Evolutionary conservation across 2,113 vertebrate species (phyloP).

Genomic region (Psittacula cyanocephala): DNA sequence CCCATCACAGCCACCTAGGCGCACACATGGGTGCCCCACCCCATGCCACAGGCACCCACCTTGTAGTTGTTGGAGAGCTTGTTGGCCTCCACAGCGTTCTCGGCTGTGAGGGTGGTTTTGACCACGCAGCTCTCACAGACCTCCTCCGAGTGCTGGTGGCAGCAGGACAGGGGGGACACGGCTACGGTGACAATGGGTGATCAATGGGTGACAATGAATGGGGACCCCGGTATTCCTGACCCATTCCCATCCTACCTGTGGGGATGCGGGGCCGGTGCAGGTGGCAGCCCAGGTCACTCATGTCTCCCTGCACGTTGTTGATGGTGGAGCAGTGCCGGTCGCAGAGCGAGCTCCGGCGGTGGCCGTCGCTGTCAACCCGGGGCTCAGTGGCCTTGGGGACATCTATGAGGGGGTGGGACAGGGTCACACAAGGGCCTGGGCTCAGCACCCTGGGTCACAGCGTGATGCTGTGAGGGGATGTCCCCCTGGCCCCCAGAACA

Average conservation of each 20-base stretch:
- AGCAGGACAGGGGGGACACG: neutral
- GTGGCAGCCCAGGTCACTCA: slow-evolving; percentile 44
- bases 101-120: slow-evolving; percentile 79
- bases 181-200: neutral
- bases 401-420: neutral
- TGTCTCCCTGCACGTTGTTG: slow-evolving; percentile 40
- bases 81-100: slow-evolving; percentile 85
- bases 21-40: neutral
- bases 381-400: neutral
- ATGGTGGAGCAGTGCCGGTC: slow-evolving; percentile 53
- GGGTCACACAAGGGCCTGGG: fast-evolving
- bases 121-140: slow-evolving; percentile 73
- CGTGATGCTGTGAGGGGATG: fast-evolving
- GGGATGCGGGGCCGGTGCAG: slow-evolving; percentile 47
- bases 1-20: fast-evolving
- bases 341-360: slow-evolving; percentile 58
- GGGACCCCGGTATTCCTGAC: fast-evolving
- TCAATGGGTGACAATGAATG: neutral
- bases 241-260: neutral
- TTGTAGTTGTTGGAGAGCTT: slow-evolving; percentile 86
- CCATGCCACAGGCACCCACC: neutral
- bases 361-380: neutral
- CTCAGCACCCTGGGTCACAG: fast-evolving
- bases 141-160: slow-evolving; percentile 59
- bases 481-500: neutral